phyloP scores from a whole-genome alignment of 1,140 invertebrate genomes.

The Pachyrhynchus sulphureomaculatus region DNA sequence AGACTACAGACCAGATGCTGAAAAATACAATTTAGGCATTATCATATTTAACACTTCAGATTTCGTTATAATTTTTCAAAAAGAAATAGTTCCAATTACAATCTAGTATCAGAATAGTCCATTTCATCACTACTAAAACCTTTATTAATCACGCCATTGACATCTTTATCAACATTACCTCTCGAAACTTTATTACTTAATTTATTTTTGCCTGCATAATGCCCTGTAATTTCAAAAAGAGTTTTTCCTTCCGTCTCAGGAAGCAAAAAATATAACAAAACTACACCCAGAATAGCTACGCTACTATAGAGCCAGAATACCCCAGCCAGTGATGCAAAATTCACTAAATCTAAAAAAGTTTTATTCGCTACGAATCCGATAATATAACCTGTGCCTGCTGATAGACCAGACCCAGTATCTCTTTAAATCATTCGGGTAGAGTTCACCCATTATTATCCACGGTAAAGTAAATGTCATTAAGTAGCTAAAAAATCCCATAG shows the following conservation, averaged over 20 bases:
- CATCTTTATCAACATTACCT: not conserved
- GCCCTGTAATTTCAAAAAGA: conserved; percentile 70
- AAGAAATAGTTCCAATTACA: too few species aligned
- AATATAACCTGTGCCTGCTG: conserved; percentile 68
- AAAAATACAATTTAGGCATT: too few species aligned
- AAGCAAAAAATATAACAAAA: conserved; percentile 57
- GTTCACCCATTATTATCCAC: conserved; percentile 76
- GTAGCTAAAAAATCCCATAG: conserved; percentile 67
- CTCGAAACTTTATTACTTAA: conserved; percentile 46
- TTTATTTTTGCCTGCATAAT: conserved; percentile 63
- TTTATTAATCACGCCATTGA: not conserved
- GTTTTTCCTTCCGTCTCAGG: conserved; percentile 85
- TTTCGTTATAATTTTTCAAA: too few species aligned
- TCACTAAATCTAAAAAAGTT: conserved; percentile 65
- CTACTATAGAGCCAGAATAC: conserved; percentile 66
- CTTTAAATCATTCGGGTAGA: conserved; percentile 66
- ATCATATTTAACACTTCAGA: too few species aligned
- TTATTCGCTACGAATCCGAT: conserved; percentile 73
- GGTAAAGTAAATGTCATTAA: conserved; percentile 69
- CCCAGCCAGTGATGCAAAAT: conserved; percentile 62
- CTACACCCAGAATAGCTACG: conserved; percentile 63
- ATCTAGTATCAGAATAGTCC: not conserved
- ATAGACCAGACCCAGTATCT: conserved; percentile 65
- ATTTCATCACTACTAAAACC: not conserved
- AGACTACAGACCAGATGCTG: too few species aligned